Evolutionary conservation across 2,888 invertebrate genomes (phyloP).

Genomic region (Lissocephala sabroskyi): DNA sequence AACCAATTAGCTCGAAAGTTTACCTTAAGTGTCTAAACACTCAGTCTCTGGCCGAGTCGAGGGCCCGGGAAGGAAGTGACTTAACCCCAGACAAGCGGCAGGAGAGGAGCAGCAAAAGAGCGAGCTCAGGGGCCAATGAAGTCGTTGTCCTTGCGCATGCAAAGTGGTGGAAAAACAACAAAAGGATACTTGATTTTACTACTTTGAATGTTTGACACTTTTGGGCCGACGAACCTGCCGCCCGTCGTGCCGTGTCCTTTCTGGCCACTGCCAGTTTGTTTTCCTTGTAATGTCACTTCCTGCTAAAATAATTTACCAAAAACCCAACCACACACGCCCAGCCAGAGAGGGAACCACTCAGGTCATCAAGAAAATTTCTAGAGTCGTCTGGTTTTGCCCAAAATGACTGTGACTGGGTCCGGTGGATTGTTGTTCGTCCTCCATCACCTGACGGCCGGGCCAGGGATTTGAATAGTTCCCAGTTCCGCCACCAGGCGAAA

Average conservation of each 20-base stretch:
- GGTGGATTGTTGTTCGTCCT: no score
- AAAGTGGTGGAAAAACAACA: conserved; percentile 54
- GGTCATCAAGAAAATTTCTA: background rate
- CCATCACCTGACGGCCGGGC: no score
- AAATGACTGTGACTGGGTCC: no score
- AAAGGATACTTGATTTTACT: conserved; percentile 71
- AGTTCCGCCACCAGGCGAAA: no score
- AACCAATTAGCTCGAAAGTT: conserved; percentile 71
- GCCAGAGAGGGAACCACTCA: background rate
- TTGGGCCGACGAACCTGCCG: conserved; percentile 37
- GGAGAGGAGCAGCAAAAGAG: background rate
- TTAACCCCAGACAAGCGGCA: background rate
- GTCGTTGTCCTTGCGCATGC: conserved; percentile 9
- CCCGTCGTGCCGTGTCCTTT: background rate
- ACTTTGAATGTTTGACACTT: conserved; percentile 71
- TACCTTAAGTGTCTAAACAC: conserved; percentile 71
- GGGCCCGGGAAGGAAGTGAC: conserved; percentile 4
- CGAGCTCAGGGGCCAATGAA: conserved; percentile 1
- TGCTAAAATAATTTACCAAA: conserved; percentile 57
- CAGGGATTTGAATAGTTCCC: no score
- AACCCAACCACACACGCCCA: conserved; percentile 15
- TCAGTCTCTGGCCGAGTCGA: conserved; percentile 24
- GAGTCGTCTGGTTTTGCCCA: background rate
- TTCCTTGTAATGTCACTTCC: conserved; percentile 60
- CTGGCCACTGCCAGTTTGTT: conserved; percentile 49